phyloP scores from a whole-genome alignment of 2,113 vertebrate species.

The Anoplopoma fimbria region DNA sequence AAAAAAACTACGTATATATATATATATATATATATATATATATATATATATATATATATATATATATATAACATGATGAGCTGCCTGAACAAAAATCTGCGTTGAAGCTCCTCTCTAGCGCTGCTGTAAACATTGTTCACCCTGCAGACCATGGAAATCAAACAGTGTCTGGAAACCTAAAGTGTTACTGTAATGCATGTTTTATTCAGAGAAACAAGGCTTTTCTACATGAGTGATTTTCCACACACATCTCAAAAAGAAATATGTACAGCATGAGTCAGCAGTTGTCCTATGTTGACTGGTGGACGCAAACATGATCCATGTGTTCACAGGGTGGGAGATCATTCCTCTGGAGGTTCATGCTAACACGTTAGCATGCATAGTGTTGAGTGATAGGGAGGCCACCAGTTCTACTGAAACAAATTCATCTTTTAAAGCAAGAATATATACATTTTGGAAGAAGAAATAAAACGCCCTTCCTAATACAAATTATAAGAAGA shows the following conservation, averaged over 20 bases:
- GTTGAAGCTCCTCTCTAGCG: background rate
- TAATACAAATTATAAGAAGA: background rate
- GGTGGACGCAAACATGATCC: background rate
- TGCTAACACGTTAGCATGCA: background rate
- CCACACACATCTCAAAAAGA: constrained; percentile 13
- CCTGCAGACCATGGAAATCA: constrained; percentile 21
- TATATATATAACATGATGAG: constrained; percentile 1
- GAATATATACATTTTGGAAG: background rate
- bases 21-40: no score
- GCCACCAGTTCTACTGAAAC: background rate
- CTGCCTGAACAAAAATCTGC: background rate
- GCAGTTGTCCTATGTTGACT: background rate
- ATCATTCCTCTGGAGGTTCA: background rate
- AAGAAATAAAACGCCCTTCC: background rate
- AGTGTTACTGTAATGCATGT: background rate
- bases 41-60: no score
- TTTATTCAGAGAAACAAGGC: constrained; percentile 13
- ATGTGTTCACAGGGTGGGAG: background rate
- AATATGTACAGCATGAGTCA: constrained; percentile 1
- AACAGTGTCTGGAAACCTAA: constrained; percentile 9
- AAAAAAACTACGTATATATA: background rate
- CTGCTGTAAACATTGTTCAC: constrained; percentile 72
- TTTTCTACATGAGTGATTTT: background rate
- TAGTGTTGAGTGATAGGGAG: background rate
- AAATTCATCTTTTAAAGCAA: background rate